phyloP scores from a whole-genome alignment of 2,113 vertebrate genomes.

The Rhegmatorhina hoffmannsi region DNA sequence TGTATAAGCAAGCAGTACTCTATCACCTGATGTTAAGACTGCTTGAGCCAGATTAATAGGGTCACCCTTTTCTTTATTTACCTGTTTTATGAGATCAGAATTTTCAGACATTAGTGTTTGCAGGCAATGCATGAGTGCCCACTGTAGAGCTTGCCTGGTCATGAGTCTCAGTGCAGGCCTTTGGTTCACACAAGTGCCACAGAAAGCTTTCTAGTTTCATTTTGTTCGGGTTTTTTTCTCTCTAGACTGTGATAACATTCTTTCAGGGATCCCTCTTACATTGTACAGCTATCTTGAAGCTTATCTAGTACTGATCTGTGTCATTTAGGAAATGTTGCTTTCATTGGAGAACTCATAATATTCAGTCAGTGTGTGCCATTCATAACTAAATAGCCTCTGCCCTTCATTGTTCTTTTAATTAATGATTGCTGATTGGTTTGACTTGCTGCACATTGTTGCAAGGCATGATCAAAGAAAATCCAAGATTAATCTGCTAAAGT shows the following conservation, averaged over 20 bases:
- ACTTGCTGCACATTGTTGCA: conserved; percentile 74
- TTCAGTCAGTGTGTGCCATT: conserved; percentile 59
- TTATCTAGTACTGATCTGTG: conserved; percentile 19
- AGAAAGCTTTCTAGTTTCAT: neutral
- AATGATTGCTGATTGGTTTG: conserved; percentile 80
- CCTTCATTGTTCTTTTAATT: conserved; percentile 80
- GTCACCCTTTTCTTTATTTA: neutral
- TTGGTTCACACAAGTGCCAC: neutral
- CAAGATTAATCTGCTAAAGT: conserved; percentile 81
- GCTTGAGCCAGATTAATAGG: neutral
- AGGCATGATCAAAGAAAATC: conserved; percentile 82
- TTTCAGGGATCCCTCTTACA: conserved; percentile 3
- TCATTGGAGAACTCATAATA: conserved; percentile 48
- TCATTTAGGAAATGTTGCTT: conserved; percentile 54
- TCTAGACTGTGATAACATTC: neutral
- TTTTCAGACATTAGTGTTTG: neutral
- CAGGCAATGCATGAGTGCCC: neutral
- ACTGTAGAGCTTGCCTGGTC: neutral
- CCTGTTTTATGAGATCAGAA: neutral
- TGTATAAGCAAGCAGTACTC: neutral
- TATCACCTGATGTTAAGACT: neutral
- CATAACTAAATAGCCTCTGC: conserved; percentile 57
- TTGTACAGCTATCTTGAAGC: neutral
- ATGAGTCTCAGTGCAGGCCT: neutral
- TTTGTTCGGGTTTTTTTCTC: neutral